Evolutionary conservation across 1,140 invertebrate genomes (phyloP).

Genomic region (Aricia agestis): DNA sequence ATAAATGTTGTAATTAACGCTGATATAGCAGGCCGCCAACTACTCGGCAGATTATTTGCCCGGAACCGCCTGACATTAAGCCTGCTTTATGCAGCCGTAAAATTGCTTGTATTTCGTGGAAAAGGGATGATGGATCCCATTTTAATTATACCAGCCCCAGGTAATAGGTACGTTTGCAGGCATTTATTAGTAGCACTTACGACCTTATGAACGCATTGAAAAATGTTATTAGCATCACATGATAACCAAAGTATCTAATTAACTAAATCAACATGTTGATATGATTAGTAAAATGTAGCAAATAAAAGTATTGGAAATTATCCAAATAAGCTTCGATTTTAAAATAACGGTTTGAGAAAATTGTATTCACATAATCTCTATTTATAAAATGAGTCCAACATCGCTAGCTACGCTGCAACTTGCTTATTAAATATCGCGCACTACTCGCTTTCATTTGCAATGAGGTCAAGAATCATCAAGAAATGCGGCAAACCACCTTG

Average conservation of each 20-base stretch:
- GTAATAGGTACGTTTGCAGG: not conserved
- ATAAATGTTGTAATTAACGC: not conserved
- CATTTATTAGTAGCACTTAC: not conserved
- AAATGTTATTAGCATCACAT: too few species aligned
- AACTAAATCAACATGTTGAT: too few species aligned
- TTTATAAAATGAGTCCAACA: too few species aligned
- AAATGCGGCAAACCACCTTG: not conserved
- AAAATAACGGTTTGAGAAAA: too few species aligned
- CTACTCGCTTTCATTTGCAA: slow-evolving; percentile 1
- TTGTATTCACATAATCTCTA: too few species aligned
- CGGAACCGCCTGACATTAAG: not conserved
- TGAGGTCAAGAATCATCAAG: slow-evolving; percentile 11
- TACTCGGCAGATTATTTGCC: not conserved
- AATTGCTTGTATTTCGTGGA: not conserved
- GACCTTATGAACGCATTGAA: not conserved
- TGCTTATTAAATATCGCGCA: not conserved
- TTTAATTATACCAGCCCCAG: not conserved
- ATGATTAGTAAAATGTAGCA: too few species aligned
- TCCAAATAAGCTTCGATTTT: too few species aligned
- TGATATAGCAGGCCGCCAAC: not conserved
- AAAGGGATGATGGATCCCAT: not conserved
- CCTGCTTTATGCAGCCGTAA: slow-evolving; percentile 2
- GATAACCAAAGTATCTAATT: too few species aligned
- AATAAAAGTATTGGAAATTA: too few species aligned
- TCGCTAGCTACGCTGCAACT: not conserved